These are phyloP conservation scores for Gari tellinella DNA, from an alignment of 2,888 invertebrate species.

Conservation along the genomic window DNA sequence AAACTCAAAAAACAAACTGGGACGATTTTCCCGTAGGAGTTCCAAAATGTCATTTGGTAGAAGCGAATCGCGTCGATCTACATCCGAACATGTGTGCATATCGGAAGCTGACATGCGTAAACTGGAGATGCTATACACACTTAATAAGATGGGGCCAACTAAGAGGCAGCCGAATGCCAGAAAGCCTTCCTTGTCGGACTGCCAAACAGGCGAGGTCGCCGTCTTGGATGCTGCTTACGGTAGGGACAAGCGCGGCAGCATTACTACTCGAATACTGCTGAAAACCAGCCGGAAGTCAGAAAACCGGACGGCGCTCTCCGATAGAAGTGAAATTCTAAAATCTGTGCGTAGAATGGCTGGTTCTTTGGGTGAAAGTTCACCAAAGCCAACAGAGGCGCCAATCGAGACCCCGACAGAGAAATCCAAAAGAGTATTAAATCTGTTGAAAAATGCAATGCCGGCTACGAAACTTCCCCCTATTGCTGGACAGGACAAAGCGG, in stretches of 20 bases:
- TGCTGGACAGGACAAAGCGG: constrained; percentile 13
- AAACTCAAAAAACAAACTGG: background rate
- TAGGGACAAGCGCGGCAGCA: constrained; percentile 41
- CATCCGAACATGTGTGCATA: constrained; percentile 19
- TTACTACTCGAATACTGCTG: constrained; percentile 51
- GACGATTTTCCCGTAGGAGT: background rate
- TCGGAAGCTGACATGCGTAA: constrained; percentile 47
- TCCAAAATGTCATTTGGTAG: constrained; percentile 1
- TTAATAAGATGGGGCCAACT: constrained; percentile 35
- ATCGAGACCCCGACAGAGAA: constrained; percentile 40
- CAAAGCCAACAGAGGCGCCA: constrained; percentile 21
- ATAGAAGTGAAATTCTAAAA: no score
- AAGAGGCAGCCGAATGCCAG: background rate
- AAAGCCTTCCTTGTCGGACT: constrained; percentile 6
- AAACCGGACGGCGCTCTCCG: background rate
- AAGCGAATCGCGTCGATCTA: constrained; percentile 11
- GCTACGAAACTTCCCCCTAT: constrained; percentile 14
- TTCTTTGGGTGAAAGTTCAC: no score
- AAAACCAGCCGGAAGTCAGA: constrained; percentile 14
- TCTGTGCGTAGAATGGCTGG: no score
- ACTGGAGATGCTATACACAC: constrained; percentile 40
- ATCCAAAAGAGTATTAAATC: constrained; percentile 30
- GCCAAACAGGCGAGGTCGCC: constrained; percentile 36
- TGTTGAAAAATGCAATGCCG: constrained; percentile 28
- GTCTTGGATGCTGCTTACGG: constrained; percentile 49